Evolutionary conservation across 2,888 invertebrate genomes (phyloP).

Genomic region (Sympetrum striolatum): DNA sequence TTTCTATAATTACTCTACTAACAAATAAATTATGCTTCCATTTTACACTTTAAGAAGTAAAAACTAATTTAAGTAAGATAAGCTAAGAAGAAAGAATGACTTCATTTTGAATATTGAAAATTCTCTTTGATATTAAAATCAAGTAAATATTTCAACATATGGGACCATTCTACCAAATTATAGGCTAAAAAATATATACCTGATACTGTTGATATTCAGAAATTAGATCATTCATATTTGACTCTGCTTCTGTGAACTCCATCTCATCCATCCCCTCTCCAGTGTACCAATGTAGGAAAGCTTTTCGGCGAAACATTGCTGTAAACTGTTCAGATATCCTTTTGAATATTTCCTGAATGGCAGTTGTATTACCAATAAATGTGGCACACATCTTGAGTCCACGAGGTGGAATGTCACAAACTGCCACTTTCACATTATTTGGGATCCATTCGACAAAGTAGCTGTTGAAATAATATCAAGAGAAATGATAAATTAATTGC

Average conservation of each 20-base stretch:
- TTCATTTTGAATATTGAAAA: no score
- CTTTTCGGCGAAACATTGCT: constrained; percentile 67
- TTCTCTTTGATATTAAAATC: no score
- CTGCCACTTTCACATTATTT: constrained; percentile 65
- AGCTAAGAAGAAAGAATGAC: no score
- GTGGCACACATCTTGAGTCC: constrained; percentile 65
- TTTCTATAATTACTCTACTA: no score
- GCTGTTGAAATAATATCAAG: constrained; percentile 45
- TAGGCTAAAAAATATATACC: constrained; percentile 48
- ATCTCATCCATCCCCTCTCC: constrained; percentile 69
- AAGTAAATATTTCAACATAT: not conserved
- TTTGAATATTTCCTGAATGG: constrained; percentile 62
- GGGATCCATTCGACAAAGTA: constrained; percentile 61
- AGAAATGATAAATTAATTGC: not conserved
- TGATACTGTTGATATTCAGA: constrained; percentile 63
- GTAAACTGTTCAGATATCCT: constrained; percentile 61
- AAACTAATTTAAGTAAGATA: no score
- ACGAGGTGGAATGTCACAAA: constrained; percentile 66
- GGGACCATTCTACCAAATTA: not conserved
- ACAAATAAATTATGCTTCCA: no score
- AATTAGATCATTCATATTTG: constrained; percentile 63
- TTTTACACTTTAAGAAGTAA: no score
- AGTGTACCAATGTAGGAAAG: constrained; percentile 67
- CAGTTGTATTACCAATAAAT: constrained; percentile 62
- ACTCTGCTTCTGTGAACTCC: constrained; percentile 68